Evolutionary conservation across 1,140 invertebrate genomes (phyloP).

Genomic region (Aphis craccivora): DNA sequence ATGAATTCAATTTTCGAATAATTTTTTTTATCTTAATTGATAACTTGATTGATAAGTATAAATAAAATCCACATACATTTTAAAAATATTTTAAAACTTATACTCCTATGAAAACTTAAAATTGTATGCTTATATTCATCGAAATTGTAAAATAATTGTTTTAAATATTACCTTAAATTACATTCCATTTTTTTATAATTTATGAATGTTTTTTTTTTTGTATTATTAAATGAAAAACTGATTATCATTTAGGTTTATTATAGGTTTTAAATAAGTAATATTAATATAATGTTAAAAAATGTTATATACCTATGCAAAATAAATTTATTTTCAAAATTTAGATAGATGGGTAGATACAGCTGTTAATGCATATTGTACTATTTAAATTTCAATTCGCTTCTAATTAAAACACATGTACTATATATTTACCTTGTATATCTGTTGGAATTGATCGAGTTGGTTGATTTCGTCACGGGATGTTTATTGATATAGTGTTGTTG

Average conservation of each 20-base stretch:
- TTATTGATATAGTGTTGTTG: background rate
- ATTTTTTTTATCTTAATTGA: background rate
- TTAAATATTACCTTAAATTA: background rate
- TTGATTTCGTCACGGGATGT: background rate
- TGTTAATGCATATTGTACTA: background rate
- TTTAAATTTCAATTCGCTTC: background rate
- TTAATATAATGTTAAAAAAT: too few relatives aligned
- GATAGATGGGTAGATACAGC: background rate
- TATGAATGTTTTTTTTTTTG: background rate
- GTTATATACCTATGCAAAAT: background rate
- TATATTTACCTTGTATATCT: background rate
- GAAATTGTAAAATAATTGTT: background rate
- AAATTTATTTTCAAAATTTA: background rate
- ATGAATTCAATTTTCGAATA: background rate
- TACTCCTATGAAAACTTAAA: background rate
- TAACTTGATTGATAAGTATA: background rate
- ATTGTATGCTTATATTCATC: background rate
- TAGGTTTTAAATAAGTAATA: background rate
- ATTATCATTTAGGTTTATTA: background rate
- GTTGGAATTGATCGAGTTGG: background rate
- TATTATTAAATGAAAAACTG: background rate
- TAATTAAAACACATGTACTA: background rate
- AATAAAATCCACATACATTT: background rate
- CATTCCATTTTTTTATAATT: background rate
- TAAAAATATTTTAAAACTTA: background rate